Evolutionary conservation across 1,140 invertebrate species (phyloP), one percentile per base, ranked within the genome.

Genomic region (Whitmania pigra): DNA sequence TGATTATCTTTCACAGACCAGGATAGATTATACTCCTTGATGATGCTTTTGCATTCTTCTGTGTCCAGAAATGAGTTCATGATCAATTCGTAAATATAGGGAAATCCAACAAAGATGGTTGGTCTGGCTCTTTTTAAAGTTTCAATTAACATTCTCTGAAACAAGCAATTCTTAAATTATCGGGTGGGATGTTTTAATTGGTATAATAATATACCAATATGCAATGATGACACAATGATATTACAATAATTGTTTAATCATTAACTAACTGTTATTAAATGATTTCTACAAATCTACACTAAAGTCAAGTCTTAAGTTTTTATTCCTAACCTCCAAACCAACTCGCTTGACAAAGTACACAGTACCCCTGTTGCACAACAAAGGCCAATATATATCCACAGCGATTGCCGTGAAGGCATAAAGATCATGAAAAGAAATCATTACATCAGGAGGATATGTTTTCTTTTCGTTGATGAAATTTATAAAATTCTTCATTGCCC

Each of bases 71-170:
- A 5, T 49, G 43, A 49, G 13, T 11, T 49, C 43, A 49, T 49
- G 0, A 49, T 91, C 79, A 93, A 93, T 79, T 94, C 91, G 86
- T 88, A 93, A 0, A 94, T 89, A 74, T 91, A 84, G 0, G 92
- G 91, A 0, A 93, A 91, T 2, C 87, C 91, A 27, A 93, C 79
- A 77, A 93, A 89, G 54, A 86, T 82, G 0, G 91, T 92, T 9
- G 91, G 91, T 72, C 85, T 80, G 0, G 88, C 88, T 80, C 88
- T 86, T 72, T 83, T 81, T 29, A 93, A 81, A 0, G 89, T 92
- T 22, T 27, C 55, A 25, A 54, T 55, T 20, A 75, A 54, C 6
- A 67, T 27, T 49, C 72, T 80, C 91, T 70, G 49, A 49, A 36
- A 0, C 57, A 20, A 49, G 13, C 11, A 49, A 49, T 7, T 49